Evolutionary conservation across 2,888 invertebrate species (phyloP), one percentile per base, ranked within the genome.

Genomic region (Alloplasta piceator): DNA sequence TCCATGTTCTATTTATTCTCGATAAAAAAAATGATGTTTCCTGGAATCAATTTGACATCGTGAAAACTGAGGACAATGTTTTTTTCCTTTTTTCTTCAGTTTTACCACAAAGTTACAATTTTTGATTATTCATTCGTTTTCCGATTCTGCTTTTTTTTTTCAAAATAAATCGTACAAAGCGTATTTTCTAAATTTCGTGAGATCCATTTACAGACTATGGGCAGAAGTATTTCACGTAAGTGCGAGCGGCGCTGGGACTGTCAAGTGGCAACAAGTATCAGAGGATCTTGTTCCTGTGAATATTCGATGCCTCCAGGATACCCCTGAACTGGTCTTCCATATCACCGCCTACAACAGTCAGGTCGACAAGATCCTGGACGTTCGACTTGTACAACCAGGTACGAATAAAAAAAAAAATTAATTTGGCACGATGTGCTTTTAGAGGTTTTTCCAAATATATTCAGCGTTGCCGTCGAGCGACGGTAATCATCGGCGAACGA

Each of bases 331-430:
- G 93, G 96, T 98, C 92, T 99, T 98, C 93, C 99, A 99, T 94
- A 98, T 99, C 94, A 98, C 98, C 90, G 99, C 99, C 89, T 99
- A 99, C 95, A 99, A 98, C 94, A 97, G 98, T 90, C 98, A 99
- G 93, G 98, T 99, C 91, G 98, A 99, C 94, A 99, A 98, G 94
- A 98, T 99, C 89, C 95, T 99, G 89, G 99, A 99, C 92, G 98
- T 98, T 85, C 96, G 98, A 94, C 96, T 99, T 92, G 95, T 98
- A 78, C 98, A 99, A 93, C 98, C 99, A 92, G 98, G 98, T 98
- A 92, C 93, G 92, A 26, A 26, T 26, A 26, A 26, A 26, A 26
- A 26, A 26, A 26, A 26, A 26, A 26, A 26, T 26, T 26, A 26
- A 26, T 26, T 26, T 26, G 26, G 26, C 26, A 26, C 50, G n/a